phyloP scores from a whole-genome alignment of 92 coral and sea anemone genomes.

The Nematostella vectensis region DNA sequence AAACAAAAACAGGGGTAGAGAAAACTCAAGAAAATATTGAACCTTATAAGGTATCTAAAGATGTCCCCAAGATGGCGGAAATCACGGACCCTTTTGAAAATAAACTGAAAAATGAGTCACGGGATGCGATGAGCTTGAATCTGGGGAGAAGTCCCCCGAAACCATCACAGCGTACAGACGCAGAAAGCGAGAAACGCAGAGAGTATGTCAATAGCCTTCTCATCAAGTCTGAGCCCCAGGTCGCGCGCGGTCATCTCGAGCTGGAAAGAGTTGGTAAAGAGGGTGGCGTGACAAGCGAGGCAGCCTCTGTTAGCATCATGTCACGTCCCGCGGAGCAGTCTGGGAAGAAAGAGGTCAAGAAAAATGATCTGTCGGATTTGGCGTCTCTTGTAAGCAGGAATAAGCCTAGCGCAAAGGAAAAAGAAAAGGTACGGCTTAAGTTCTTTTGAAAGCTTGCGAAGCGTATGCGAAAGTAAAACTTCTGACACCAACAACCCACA shows the following conservation, averaged over 20 bases:
- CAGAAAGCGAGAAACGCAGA: conserved; percentile 59
- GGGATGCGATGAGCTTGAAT: not conserved
- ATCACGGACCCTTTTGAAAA: not conserved
- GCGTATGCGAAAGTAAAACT: too few species aligned
- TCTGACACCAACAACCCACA: too few species aligned
- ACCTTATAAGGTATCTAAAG: not conserved
- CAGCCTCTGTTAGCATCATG: conserved; percentile 2
- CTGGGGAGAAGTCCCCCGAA: not conserved
- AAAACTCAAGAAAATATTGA: not conserved
- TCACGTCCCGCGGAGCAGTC: conserved; percentile 22
- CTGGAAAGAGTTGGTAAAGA: conserved; percentile 69
- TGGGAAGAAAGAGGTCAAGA: conserved; percentile 25
- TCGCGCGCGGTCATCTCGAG: conserved; percentile 42
- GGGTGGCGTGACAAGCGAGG: not conserved
- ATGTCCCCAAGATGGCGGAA: not conserved
- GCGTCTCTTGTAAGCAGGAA: conserved; percentile 46
- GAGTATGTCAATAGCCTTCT: conserved; percentile 59
- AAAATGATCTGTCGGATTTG: conserved; percentile 70
- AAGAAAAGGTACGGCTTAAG: conserved; percentile 50
- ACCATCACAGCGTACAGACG: conserved; percentile 16
- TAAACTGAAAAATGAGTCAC: not conserved
- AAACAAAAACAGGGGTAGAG: not conserved
- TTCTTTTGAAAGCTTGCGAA: not conserved
- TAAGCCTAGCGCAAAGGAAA: conserved; percentile 34
- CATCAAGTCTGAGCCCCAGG: conserved; percentile 34